Base-by-base conservation (phyloP, 2,888 invertebrate genomes). In the Metacarcinus magister region DNA sequence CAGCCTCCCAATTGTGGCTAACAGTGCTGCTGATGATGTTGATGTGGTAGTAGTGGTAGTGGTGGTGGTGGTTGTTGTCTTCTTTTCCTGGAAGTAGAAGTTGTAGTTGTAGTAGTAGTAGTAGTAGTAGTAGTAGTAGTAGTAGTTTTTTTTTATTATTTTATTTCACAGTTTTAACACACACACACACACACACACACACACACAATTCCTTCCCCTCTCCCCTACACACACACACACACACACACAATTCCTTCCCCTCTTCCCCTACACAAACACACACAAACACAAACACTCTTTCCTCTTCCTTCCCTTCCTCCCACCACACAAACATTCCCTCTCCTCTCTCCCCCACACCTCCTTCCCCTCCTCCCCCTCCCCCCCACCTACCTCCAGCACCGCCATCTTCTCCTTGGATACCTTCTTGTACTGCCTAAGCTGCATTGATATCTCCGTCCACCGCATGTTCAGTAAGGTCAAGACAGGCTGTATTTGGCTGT, bases 1-100 rank as follows among this genome's bases (percentile, higher is more conserved):
- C 75, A 98, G 97, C 97, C 98, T 8, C 32, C 32, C 82, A 8
- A 82, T 82, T 32, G 32, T 82, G 32, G 82, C 82, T 32, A 32
- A 13, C 0, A 82, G 82, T 8, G 16, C 32, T 82, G 82, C 7
- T 32, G 82, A 13, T 32, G 82, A 13, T 2, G 10, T 0, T 28
- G 82, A 32, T 28, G 28, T 82, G 82, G 28, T 28, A 32, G 82
- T 82, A n/a, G 67, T 67, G 67, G 67, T 67, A n/a, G 67, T 67
- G 67, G 67, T 67, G n/a, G 67, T 67, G n/a, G 67, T 67, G n/a
- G n/a, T 67, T 1, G 16, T 67, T 19, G 16, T 67, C 19, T 67
- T 23, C 67, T 67, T 23, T 67, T 67, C 1, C 2, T 67, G 5
- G 4, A n/a, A 7, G 67, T 67, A 2, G n/a, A 0, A n/a, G n/a